phyloP scores from a whole-genome alignment of 1,140 invertebrate species.

The Phymorhynchus buccinoides region DNA sequence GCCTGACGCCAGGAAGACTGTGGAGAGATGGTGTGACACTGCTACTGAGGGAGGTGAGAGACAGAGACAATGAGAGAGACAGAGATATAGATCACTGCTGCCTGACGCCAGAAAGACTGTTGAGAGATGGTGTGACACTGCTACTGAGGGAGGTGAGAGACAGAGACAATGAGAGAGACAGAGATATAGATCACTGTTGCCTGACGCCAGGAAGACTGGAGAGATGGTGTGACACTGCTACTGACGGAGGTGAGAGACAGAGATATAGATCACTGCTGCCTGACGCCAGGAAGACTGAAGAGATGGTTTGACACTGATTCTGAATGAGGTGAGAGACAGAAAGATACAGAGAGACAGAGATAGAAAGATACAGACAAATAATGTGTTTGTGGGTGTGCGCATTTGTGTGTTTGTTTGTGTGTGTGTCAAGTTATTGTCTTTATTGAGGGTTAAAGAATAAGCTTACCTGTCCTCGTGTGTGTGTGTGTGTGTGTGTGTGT shows the following conservation, averaged over 20 bases:
- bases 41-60: background rate
- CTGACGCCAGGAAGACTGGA: background rate
- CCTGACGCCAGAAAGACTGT: constrained; percentile 52
- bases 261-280: background rate
- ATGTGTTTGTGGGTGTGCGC: too few species aligned
- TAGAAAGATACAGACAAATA: too few species aligned
- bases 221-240: background rate
- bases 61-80: background rate
- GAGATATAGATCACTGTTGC: background rate
- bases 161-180: background rate
- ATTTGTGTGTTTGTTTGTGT: too few species aligned
- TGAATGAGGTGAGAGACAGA: constrained; percentile 49
- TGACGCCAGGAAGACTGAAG: constrained; percentile 52
- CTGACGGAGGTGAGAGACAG: background rate
- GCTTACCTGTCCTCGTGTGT: background rate
- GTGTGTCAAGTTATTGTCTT: too few species aligned
- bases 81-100: background rate
- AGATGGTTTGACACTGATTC: constrained; percentile 57
- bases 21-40: background rate
- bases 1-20: background rate
- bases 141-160: constrained; percentile 54
- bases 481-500: constrained; percentile 8
- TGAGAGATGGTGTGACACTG: constrained; percentile 56
- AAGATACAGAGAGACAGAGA: background rate
- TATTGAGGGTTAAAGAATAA: too few species aligned